Base-by-base conservation (phyloP, 2,113 vertebrate genomes). In the Gymnarchus niloticus region DNA sequence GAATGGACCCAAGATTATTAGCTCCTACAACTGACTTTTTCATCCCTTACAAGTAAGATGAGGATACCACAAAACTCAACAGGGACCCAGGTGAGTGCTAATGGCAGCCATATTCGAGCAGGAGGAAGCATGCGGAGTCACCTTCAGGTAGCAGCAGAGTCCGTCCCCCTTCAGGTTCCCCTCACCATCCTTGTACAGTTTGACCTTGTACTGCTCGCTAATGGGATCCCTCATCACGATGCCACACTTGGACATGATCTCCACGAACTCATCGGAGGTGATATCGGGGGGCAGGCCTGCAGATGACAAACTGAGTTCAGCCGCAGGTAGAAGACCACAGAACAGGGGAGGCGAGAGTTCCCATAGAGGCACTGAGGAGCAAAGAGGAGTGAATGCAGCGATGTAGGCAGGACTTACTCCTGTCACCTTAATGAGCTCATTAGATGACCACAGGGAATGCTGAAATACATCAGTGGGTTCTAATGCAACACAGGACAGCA, bases 161-260 rank as follows among this genome's bases (percentile, higher is more conserved):
- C 97, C 97, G 12, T 99, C 98, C 86, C 98, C 98, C 93, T 99
- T 99, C 86, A 97, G 96, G 90, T 99, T 98, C 81, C 98, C 97
- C 57, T 98, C 94, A 86, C 93, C 94, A 92, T 99, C 98, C 92
- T 96, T 99, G 91, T 99, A 99, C 23, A 99, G 96, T 89, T 98
- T 99, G 86, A 99, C 94, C 90, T 99, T 99, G 91, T 95, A 98
- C 85, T 99, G 97, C 87, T 98, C 97, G 1, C 95, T 96, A 57
- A 96, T 92, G 87, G 96, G 97, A 92, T 98, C 97, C 87, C 96
- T 91, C 97, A 99, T 97, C 83, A 99, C 95, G 85, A 99, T 98
- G 33, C 98, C 97, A 83, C 97, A 99, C 89, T 97, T 98, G 6
- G 97, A 96, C 98, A 99, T 99, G 19, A 98, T 65, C 84, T 97